Percentiles rank a stretch among this genome's conserved stretches.
Evolutionary conservation across 2,797 vertebrate species (phyloP).

Genomic region (Antennarius maculatus): DNA sequence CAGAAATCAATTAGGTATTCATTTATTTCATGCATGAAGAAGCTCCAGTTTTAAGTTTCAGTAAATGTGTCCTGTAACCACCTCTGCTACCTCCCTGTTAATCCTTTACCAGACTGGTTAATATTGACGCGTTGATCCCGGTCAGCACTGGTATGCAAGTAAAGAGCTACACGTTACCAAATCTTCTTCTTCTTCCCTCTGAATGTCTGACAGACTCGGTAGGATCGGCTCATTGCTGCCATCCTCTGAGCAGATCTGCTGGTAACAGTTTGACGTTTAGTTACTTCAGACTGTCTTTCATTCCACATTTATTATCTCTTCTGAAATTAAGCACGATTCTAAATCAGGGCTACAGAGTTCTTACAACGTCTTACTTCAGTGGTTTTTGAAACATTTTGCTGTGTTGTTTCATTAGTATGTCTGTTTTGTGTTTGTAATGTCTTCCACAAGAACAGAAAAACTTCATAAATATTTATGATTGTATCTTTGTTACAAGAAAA

Average conservation of each 20-base stretch:
- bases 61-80: neutral
- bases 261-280: neutral
- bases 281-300: neutral
- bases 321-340: neutral
- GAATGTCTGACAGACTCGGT: neutral
- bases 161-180: neutral
- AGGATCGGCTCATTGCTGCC: slow-evolving; percentile 45
- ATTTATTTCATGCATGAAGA: neutral
- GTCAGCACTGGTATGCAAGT: neutral
- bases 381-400: neutral
- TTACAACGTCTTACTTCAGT: neutral
- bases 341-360: neutral
- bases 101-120: neutral
- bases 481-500: no score
- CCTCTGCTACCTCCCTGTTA: neutral
- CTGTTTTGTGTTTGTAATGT: neutral
- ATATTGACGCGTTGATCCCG: neutral
- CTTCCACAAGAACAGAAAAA: neutral
- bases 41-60: neutral
- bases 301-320: neutral
- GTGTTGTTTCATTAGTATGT: neutral
- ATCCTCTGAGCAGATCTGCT: slow-evolving; percentile 33
- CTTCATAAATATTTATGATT: no score
- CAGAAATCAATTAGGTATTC: no score
- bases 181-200: neutral